Evolutionary conservation across 2,113 vertebrate genomes (phyloP), one percentile per base, ranked within the genome.

Genomic region (Poecile atricapillus): DNA sequence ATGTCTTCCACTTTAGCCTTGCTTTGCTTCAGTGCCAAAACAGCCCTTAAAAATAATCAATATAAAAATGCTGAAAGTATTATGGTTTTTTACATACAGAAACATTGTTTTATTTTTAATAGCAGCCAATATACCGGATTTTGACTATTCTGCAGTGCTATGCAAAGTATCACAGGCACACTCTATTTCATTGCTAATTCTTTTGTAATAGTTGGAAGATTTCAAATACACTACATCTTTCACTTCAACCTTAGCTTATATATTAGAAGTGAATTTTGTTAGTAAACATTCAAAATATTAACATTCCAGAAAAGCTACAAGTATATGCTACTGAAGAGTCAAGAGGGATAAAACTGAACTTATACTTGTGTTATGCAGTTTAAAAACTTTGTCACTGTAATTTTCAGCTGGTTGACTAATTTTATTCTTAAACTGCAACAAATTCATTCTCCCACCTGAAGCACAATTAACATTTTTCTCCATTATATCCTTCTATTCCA

Each of bases 1-100:
- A 97, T 55, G 49, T 60, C 80, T 93, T 97, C 82, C 27, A 89
- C 86, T 95, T 95, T 95, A 65, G n/a, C 68, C 86, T 97, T 96
- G 82, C 94, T 97, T 79, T 96, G 55, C 43, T 97, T 58, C 46
- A 97, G 60, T 37, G 91, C 95, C 79, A 95, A 73, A 76, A 96
- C 33, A 82, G 87, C 90, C 69, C 95, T 97, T 81, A 8, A 76
- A 89, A 92, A 58, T 46, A 90, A 67, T 35, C 30, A 59, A 28
- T 33, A 69, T 3, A 82, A 39, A 62, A 44, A 39, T 52, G 37
- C 18, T 70, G n/a, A 52, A 77, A 68, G 23, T 71, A 78, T 23
- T 43, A 25, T 43, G 2, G 30, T 27, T 69, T 55, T 39, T 37
- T 49, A 76, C 11, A 27, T 27, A 16, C 5, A 4, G 21, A 79